These are phyloP conservation scores for Peromyscus californicus DNA, from an alignment of 2,113 vertebrate genomes.

Conservation along the genomic window DNA sequence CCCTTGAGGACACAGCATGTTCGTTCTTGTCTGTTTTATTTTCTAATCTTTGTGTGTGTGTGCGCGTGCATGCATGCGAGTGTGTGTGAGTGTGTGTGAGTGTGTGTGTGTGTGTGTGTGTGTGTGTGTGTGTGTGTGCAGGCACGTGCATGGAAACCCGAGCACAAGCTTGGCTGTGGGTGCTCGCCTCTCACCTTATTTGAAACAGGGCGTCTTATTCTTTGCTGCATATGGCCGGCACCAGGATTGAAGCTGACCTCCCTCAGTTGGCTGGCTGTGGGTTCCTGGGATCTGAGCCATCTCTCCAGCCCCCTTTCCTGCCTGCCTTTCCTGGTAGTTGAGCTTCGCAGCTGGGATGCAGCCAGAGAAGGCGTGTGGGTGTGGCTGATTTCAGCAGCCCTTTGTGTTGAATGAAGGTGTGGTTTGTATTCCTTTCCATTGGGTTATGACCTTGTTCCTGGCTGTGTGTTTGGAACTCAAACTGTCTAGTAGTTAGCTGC, in stretches of 20 bases:
- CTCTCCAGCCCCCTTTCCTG: neutral
- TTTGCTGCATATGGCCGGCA: neutral
- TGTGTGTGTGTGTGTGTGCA: neutral
- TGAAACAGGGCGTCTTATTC: neutral
- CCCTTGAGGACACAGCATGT: neutral
- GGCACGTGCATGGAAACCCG: neutral
- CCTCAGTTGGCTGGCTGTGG: neutral
- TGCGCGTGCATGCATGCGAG: neutral
- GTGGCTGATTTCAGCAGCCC: neutral
- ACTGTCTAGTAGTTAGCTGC: fast-evolving
- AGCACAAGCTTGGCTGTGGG: neutral
- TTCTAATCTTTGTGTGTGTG: neutral
- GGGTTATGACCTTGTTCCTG: neutral
- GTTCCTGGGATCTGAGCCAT: neutral
- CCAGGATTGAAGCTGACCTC: neutral
- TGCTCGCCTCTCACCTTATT: neutral
- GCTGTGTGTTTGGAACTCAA: neutral
- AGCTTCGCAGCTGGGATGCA: neutral
- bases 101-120: neutral
- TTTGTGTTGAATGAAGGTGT: neutral
- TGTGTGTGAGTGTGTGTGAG: too few relatives aligned
- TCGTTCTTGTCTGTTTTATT: neutral
- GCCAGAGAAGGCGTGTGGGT: neutral
- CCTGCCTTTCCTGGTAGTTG: neutral
- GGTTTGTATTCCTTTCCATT: neutral